Conservation (phyloP, 2,888 invertebrate genomes). For the Cynaeus angustus region DNA sequence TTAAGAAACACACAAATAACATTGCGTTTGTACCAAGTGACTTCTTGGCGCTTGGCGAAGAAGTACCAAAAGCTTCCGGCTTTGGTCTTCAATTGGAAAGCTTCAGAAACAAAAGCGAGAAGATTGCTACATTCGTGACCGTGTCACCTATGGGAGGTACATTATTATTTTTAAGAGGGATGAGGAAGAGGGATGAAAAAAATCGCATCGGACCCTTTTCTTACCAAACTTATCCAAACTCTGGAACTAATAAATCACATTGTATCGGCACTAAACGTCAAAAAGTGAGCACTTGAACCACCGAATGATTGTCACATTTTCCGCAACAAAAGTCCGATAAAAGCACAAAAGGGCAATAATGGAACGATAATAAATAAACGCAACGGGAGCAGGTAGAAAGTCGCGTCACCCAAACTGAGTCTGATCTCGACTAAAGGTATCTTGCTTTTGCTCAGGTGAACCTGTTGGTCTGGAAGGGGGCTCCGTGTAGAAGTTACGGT, state of each 20-base stretch:
- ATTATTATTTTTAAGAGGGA: no score
- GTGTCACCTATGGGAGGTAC: no score
- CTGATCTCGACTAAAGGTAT: slow-evolving; percentile 50
- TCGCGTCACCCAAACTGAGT: slow-evolving; percentile 31
- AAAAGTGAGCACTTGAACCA: slow-evolving; percentile 44
- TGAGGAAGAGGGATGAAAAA: no score
- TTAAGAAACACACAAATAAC: slow-evolving; percentile 11
- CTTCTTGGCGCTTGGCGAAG: no score
- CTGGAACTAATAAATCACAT: slow-evolving; percentile 47
- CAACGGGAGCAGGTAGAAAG: slow-evolving; percentile 50
- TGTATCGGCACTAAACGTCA: slow-evolving; percentile 44
- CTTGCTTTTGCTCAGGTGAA: slow-evolving; percentile 60
- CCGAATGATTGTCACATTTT: slow-evolving; percentile 50
- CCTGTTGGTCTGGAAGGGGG: slow-evolving; percentile 61
- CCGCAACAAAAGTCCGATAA: slow-evolving; percentile 35
- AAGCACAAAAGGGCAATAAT: slow-evolving; percentile 35
- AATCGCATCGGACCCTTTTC: background rate
- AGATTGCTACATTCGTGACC: no score
- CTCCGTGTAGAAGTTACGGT: slow-evolving; percentile 58
- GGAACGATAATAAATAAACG: slow-evolving; percentile 40
- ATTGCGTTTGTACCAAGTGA: slow-evolving; percentile 7
- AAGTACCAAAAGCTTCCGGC: no score
- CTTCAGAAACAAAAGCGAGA: no score
- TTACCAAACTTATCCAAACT: slow-evolving; percentile 28
- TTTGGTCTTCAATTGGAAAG: no score